Evolutionary conservation across 2,888 invertebrate genomes (phyloP).

Genomic region (Thysanoteuthis rhombus): DNA sequence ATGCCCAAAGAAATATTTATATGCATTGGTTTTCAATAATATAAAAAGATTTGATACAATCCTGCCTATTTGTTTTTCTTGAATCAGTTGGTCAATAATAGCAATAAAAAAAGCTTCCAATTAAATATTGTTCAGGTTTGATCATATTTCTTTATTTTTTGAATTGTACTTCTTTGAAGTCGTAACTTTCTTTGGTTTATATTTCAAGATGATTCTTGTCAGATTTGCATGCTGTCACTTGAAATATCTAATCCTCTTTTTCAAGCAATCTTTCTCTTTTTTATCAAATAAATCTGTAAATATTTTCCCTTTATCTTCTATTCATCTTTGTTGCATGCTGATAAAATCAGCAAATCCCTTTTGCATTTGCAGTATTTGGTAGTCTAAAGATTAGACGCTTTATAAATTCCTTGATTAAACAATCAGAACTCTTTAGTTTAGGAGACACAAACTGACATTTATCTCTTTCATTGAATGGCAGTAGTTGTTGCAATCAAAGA

Average conservation of each 20-base stretch:
- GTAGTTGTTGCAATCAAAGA: neutral
- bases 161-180: too few relatives aligned
- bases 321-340: neutral
- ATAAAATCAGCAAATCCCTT: neutral
- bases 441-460: neutral
- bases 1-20: too few relatives aligned
- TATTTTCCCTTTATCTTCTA: neutral
- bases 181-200: too few relatives aligned
- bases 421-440: constrained; percentile 12
- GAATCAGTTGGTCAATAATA: too few relatives aligned
- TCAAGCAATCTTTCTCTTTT: neutral
- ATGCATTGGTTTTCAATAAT: too few relatives aligned
- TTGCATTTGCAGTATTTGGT: neutral
- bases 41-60: too few relatives aligned
- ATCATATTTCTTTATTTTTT: too few relatives aligned
- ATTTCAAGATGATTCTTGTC: too few relatives aligned
- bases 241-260: neutral
- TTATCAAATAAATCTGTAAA: neutral
- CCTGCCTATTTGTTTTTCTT: too few relatives aligned
- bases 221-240: too few relatives aligned
- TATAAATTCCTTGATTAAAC: neutral
- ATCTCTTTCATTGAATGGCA: neutral
- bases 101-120: too few relatives aligned
- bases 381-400: neutral
- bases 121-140: too few relatives aligned